Percentiles rank a stretch among this genome's conserved stretches.
These are phyloP conservation scores for Agrotis ipsilon DNA, from an alignment of 2,888 invertebrate genomes.

Conservation along the genomic window DNA sequence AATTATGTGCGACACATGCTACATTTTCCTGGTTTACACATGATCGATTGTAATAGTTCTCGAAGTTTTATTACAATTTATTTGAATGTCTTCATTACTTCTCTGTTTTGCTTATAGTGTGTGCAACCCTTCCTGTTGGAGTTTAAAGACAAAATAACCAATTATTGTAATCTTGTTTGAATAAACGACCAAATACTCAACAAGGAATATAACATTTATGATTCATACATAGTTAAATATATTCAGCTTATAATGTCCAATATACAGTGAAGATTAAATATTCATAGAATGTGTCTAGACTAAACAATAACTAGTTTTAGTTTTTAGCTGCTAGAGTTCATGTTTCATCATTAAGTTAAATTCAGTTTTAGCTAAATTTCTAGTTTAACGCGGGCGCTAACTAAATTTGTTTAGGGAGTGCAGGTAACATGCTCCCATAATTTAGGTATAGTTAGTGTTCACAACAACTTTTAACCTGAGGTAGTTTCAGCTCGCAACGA, in stretches of 20 bases:
- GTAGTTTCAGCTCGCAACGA: slow-evolving; percentile 26
- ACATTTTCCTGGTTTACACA: background rate
- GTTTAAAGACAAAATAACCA: background rate
- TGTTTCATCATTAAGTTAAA: slow-evolving; percentile 57
- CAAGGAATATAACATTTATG: slow-evolving; percentile 38
- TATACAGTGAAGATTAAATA: slow-evolving; percentile 48
- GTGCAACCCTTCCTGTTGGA: too few relatives aligned
- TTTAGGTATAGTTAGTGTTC: slow-evolving; percentile 32
- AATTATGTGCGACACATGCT: too few relatives aligned
- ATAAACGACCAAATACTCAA: slow-evolving; percentile 3
- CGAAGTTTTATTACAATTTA: too few relatives aligned
- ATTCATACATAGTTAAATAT: slow-evolving; percentile 4
- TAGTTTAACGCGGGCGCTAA: slow-evolving; percentile 48
- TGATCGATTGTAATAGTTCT: background rate
- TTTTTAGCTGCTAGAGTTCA: slow-evolving; percentile 52
- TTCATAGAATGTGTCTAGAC: slow-evolving; percentile 53
- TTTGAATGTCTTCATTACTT: too few relatives aligned
- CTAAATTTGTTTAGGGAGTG: slow-evolving; percentile 56
- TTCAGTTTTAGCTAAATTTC: slow-evolving; percentile 65
- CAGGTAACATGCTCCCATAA: slow-evolving; percentile 42
- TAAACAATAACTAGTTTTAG: slow-evolving; percentile 60
- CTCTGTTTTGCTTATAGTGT: background rate
- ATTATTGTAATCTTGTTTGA: slow-evolving; percentile 4
- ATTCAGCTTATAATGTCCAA: slow-evolving; percentile 30
- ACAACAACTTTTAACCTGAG: slow-evolving; percentile 27